Base-by-base conservation (phyloP, 2,888 invertebrate genomes). In the Omphaloscelis lunosa region DNA sequence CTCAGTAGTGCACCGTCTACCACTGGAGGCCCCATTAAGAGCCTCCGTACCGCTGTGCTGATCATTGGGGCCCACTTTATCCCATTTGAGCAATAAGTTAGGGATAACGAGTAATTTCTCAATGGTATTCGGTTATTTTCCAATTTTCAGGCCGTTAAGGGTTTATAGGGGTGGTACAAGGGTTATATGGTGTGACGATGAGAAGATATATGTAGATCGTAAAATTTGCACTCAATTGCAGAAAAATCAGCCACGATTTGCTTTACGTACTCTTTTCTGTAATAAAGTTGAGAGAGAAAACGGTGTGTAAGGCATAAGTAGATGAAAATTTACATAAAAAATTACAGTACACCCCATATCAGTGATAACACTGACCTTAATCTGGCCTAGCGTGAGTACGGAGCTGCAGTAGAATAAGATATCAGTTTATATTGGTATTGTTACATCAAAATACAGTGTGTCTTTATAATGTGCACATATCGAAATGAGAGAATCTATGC, bases 71-170 rank as follows among this genome's bases (percentile, higher is more conserved):
- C 75, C 85, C 85, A 89, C 88, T 91, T 90, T 86, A 86, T 80
- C 82, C 85, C 88, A 88, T 89, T 89, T 79, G 77, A 84, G 88
- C 89, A 90, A 91, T 91, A 93, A 90, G 90, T 91, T 89, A 86
- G 76, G 88, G 86, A 84, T 86, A 87, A 86, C 84, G 86, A 90
- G 91, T 91, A 91, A 93, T 93, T 91, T 90, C 90, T 84, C 83
- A 87, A 82, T 85, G 88, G 89, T 91, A 89, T 90, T 89, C 88
- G 86, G 87, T 90, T 90, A 89, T 90, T 87, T 89, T 85, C 82
- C 82, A 83, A 83, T 83, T 83, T 85, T 88, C 84, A 81, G 88
- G 62, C 66, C 69, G 29, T 79, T 75, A 71, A 39, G 74, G 75
- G 67, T 81, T 86, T 82, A 80, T 66, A 62, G 45, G 12, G 66